phyloP scores from a whole-genome alignment of 2,888 invertebrate genomes.

The Caenorhabditis sp. region DNA sequence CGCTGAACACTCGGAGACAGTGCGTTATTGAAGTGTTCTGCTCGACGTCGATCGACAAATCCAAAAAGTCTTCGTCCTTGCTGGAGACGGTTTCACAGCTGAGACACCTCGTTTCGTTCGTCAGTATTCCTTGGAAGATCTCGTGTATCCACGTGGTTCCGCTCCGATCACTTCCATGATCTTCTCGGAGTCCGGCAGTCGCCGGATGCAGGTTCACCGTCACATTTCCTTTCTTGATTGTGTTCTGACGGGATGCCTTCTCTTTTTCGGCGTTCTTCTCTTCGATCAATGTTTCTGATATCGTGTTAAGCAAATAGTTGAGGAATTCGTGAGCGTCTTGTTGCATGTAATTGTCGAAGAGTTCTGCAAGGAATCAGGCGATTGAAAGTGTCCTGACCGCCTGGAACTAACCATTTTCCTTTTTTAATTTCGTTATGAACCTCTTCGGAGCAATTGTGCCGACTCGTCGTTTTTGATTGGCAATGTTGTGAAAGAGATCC shows the following conservation, averaged over 20 bases:
- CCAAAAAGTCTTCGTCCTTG: slow-evolving; percentile 99
- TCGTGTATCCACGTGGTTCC: slow-evolving; percentile 96
- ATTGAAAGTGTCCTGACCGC: too few species aligned
- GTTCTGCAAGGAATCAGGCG: too few species aligned
- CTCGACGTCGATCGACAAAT: slow-evolving; percentile 98
- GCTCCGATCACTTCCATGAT: slow-evolving; percentile 8
- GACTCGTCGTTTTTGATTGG: slow-evolving; percentile 99
- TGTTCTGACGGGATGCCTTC: slow-evolving; percentile 56
- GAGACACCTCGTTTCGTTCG: slow-evolving; percentile 97
- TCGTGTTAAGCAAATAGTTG: slow-evolving; percentile 98
- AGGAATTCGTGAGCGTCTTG: slow-evolving; percentile 99
- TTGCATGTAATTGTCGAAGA: slow-evolving; percentile 97
- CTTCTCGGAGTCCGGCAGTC: slow-evolving; percentile 24
- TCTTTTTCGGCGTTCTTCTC: slow-evolving; percentile 69
- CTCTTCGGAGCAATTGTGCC: slow-evolving; percentile 99
- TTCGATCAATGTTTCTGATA: slow-evolving; percentile 90
- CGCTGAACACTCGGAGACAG: slow-evolving; percentile 88
- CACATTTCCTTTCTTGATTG: slow-evolving; percentile 51
- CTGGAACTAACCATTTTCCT: slow-evolving; percentile 89
- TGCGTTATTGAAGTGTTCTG: slow-evolving; percentile 99
- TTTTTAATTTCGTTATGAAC: slow-evolving; percentile 96
- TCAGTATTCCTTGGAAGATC: slow-evolving; percentile 98
- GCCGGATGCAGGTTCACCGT: slow-evolving; percentile 46
- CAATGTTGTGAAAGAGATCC: slow-evolving; percentile 98
- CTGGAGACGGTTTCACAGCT: slow-evolving; percentile 99